phyloP scores from a whole-genome alignment of 2,113 vertebrate genomes.

The Microcebus murinus region DNA sequence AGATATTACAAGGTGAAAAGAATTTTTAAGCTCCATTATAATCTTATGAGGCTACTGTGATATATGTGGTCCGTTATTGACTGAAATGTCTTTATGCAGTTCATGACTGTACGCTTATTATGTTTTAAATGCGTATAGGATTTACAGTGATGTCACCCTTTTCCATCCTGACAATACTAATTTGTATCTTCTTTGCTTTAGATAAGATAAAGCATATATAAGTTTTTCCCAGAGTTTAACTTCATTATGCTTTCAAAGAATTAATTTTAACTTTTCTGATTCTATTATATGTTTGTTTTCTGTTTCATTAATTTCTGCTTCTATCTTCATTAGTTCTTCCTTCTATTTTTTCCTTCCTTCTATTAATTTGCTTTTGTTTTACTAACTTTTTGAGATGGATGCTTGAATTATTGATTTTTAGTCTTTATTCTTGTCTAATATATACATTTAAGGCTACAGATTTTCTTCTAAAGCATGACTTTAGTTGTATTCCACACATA shows the following conservation, averaged over 20 bases:
- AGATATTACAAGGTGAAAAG: too few species aligned
- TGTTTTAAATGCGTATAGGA: not conserved
- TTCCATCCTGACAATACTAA: not conserved
- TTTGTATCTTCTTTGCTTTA: not conserved
- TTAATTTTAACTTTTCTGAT: not conserved
- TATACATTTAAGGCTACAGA: not conserved
- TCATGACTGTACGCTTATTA: not conserved
- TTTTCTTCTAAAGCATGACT: not conserved
- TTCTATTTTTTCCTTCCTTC: not conserved
- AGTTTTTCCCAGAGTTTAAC: not conserved
- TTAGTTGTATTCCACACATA: conserved; percentile 1
- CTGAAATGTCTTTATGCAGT: too few species aligned
- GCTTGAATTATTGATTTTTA: not conserved
- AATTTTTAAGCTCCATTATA: too few species aligned
- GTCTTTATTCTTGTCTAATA: not conserved
- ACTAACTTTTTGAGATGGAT: not conserved
- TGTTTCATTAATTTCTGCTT: not conserved
- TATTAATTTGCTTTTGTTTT: not conserved
- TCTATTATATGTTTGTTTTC: not conserved
- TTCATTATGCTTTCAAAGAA: not conserved
- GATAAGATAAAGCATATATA: not conserved
- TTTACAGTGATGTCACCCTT: not conserved
- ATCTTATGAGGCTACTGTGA: too few species aligned
- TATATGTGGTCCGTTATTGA: too few species aligned
- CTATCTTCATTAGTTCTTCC: not conserved